A percentile compares a stretch with the other conserved stretches of the same genome.
Evolutionary conservation across 1,140 invertebrate species (phyloP).

Genomic region (Tetraneura akinire): DNA sequence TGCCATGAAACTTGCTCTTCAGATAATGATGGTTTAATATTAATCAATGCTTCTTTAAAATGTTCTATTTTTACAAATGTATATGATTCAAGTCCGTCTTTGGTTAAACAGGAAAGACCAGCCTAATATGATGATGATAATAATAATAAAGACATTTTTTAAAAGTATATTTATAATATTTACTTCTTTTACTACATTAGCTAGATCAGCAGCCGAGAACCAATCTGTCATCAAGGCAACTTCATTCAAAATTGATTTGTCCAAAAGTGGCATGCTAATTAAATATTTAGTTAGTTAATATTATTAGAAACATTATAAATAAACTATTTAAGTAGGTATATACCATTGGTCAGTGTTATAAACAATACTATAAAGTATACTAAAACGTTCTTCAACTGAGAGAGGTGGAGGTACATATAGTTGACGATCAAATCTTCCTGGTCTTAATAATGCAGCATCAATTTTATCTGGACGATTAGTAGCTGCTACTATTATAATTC

Average conservation of each 20-base stretch:
- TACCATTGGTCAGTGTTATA: constrained; percentile 56
- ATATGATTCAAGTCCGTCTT: constrained; percentile 61
- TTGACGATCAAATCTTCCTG: constrained; percentile 74
- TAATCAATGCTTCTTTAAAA: constrained; percentile 63
- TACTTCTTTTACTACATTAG: constrained; percentile 71
- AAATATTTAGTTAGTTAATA: neutral
- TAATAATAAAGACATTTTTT: neutral
- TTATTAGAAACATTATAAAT: neutral
- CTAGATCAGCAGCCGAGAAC: constrained; percentile 79
- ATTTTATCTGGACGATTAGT: constrained; percentile 80
- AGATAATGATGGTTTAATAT: constrained; percentile 63
- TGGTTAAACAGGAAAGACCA: constrained; percentile 67
- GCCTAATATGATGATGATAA: constrained; percentile 60
- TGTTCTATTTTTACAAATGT: constrained; percentile 60
- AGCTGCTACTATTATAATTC: constrained; percentile 72
- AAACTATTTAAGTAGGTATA: neutral
- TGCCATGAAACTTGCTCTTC: constrained; percentile 60
- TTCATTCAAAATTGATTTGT: constrained; percentile 64
- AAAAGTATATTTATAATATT: constrained; percentile 51
- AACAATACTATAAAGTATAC: constrained; percentile 65
- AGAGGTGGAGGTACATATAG: constrained; percentile 77
- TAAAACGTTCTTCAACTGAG: constrained; percentile 63
- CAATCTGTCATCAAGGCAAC: constrained; percentile 66
- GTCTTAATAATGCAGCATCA: constrained; percentile 74
- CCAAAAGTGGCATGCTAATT: constrained; percentile 64